phyloP scores from a whole-genome alignment of 2,113 vertebrate genomes.

The Picathartes gymnocephalus region DNA sequence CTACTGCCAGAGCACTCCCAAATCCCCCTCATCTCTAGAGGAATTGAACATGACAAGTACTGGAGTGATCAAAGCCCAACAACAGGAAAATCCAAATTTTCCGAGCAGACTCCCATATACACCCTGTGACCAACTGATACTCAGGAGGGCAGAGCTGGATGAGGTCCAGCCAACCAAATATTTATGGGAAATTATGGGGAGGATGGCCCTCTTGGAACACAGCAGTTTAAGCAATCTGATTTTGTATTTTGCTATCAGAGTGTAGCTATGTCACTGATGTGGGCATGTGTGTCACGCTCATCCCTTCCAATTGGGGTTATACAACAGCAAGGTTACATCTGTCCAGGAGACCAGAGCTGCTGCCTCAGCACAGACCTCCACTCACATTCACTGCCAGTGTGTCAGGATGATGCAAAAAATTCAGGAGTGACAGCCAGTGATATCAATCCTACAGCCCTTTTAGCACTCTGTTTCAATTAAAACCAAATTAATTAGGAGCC shows the following conservation, averaged over 20 bases:
- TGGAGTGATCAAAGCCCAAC: not conserved
- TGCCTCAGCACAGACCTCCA: not conserved
- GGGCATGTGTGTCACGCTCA: not conserved
- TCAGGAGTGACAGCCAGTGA: not conserved
- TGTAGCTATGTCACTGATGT: not conserved
- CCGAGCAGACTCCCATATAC: not conserved
- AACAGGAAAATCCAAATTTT: not conserved
- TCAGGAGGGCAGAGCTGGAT: not conserved
- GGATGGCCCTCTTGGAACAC: rapidly evolving
- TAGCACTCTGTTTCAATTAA: not conserved
- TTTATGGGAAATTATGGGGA: not conserved
- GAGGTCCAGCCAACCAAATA: not conserved
- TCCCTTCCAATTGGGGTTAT: not conserved
- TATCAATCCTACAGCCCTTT: not conserved
- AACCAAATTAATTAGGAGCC: not conserved
- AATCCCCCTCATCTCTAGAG: not conserved
- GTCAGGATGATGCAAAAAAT: not conserved
- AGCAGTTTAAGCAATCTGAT: not conserved
- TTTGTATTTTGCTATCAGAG: not conserved
- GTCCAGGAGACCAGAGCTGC: not conserved
- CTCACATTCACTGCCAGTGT: not conserved
- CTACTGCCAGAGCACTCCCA: not conserved
- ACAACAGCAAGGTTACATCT: not conserved
- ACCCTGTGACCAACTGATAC: not conserved
- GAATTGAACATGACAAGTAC: not conserved